Conservation (phyloP, 2,888 invertebrate genomes). For the Oconnorella tubifera region DNA sequence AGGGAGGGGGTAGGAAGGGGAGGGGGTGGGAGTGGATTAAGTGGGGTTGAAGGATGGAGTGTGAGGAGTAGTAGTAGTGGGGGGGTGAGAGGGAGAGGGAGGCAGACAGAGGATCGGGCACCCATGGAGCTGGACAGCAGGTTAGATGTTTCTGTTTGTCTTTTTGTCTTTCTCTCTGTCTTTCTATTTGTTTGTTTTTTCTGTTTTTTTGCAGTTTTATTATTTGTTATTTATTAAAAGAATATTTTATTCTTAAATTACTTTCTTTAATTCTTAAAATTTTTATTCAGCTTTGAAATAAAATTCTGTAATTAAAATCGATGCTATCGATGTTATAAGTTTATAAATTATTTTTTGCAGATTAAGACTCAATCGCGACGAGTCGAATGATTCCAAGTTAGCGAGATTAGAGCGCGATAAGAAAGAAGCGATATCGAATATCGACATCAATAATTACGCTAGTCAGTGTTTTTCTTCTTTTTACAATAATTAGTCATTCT, state of each 20-base stretch:
- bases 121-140: too few species aligned
- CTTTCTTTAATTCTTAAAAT: conserved; percentile 2
- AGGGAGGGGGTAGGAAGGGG: too few species aligned
- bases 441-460: conserved; percentile 62
- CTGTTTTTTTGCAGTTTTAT: too few species aligned
- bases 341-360: not conserved
- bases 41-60: too few species aligned
- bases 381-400: conserved; percentile 37
- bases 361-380: not conserved
- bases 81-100: too few species aligned
- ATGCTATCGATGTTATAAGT: not conserved
- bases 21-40: too few species aligned
- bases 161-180: too few species aligned
- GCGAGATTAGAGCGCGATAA: conserved; percentile 53
- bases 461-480: conserved; percentile 53
- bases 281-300: conserved; percentile 33
- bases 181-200: too few species aligned
- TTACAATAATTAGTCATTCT: too few species aligned
- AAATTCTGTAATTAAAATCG: not conserved
- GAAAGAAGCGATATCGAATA: conserved; percentile 61
- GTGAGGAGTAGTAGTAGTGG: too few species aligned
- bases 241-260: not conserved
- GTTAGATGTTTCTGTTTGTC: too few species aligned
- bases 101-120: too few species aligned
- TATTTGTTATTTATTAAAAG: not conserved